Percentiles rank a stretch among this genome's conserved stretches.
phyloP scores from a whole-genome alignment of 2,888 invertebrate species.

The Hirtodrosophila trivittata region DNA sequence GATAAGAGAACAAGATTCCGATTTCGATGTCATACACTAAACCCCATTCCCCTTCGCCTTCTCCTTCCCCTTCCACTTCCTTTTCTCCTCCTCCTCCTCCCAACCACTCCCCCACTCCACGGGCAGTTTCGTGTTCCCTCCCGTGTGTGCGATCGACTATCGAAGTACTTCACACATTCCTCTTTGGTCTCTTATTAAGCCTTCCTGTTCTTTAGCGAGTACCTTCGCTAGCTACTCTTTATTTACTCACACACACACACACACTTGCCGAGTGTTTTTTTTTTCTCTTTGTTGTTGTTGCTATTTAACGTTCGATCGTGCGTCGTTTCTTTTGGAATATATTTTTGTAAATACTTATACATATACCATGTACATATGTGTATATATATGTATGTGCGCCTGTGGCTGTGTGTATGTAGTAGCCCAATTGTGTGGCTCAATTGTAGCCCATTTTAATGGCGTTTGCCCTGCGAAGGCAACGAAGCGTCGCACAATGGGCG shows the following conservation, averaged over 20 bases:
- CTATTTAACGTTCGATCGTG: conserved; percentile 44
- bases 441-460: conserved; percentile 68
- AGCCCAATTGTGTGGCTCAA: conserved; percentile 71
- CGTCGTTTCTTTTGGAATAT: conserved; percentile 23
- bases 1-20: conserved; percentile 39
- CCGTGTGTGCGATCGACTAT: conserved; percentile 16
- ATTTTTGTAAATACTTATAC: neutral
- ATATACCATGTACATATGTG: conserved; percentile 2
- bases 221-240: conserved; percentile 45
- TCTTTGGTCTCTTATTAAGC: conserved; percentile 52
- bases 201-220: conserved; percentile 62
- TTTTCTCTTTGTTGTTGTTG: conserved; percentile 20
- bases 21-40: conserved; percentile 20
- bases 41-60: neutral
- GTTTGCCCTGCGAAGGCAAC: conserved; percentile 53
- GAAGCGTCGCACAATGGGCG: conserved; percentile 67
- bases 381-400: conserved; percentile 9
- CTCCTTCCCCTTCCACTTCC: neutral
- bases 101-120: conserved; percentile 5
- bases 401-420: conserved; percentile 18
- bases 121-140: conserved; percentile 7
- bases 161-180: conserved; percentile 47
- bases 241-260: conserved; percentile 49
- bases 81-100: neutral
- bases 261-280: conserved; percentile 33